Evolutionary conservation across 2,797 vertebrate genomes (phyloP).

Genomic region (Lagorchestes hirsutus): DNA sequence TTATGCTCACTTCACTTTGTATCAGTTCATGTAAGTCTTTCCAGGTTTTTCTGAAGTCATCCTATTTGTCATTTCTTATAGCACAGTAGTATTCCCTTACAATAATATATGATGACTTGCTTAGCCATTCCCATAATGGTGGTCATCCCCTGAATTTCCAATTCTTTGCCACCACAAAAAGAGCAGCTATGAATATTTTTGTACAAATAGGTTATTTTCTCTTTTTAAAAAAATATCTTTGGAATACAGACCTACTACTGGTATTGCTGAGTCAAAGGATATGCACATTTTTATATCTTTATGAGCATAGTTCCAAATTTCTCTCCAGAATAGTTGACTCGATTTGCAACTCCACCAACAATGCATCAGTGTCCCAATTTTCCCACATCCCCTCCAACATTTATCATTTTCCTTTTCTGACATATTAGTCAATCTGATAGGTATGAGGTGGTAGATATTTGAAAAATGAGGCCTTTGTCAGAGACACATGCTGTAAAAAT

Average conservation of each 20-base stretch:
- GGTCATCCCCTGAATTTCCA: neutral
- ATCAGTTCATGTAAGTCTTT: neutral
- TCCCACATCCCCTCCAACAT: neutral
- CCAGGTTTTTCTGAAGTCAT: neutral
- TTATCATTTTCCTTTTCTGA: neutral
- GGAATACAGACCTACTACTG: neutral
- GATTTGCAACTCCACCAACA: neutral
- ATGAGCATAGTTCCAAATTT: neutral
- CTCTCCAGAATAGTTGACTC: neutral
- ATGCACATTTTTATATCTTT: neutral
- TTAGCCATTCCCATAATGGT: neutral
- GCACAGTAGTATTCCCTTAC: neutral
- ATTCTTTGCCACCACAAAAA: neutral
- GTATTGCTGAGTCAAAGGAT: neutral
- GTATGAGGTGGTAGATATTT: neutral
- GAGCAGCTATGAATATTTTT: neutral
- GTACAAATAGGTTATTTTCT: neutral
- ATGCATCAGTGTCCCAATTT: neutral
- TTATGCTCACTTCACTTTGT: neutral
- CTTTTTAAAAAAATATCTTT: neutral
- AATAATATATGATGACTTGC: neutral
- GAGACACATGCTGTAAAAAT: neutral
- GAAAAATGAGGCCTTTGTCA: neutral
- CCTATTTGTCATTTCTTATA: neutral
- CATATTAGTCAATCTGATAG: neutral